Conservation (phyloP, 2,888 invertebrate genomes). For the Gymnocheta viridis region DNA sequence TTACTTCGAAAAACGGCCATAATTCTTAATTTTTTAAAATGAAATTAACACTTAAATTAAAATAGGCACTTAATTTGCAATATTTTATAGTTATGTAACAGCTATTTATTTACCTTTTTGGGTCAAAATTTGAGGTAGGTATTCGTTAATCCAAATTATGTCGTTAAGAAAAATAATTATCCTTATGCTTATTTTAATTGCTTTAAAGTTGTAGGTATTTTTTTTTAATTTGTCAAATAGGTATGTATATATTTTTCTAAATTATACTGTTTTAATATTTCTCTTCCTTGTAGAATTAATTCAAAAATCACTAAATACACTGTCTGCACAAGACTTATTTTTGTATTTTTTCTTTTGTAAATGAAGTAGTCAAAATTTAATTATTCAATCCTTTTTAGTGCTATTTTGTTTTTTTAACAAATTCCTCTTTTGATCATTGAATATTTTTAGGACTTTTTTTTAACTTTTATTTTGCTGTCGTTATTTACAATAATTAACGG, state of each 20-base stretch:
- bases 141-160: slow-evolving; percentile 35
- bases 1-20: too few relatives aligned
- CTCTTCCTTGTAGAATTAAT: neutral
- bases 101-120: slow-evolving; percentile 28
- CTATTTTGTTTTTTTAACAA: neutral
- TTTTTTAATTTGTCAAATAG: slow-evolving; percentile 32
- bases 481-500: slow-evolving; percentile 33
- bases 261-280: slow-evolving; percentile 4
- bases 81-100: too few relatives aligned
- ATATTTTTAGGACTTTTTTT: neutral
- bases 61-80: too few relatives aligned
- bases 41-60: too few relatives aligned
- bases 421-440: slow-evolving; percentile 1
- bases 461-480: slow-evolving; percentile 13
- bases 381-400: slow-evolving; percentile 43
- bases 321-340: slow-evolving; percentile 24
- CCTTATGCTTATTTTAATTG: slow-evolving; percentile 10
- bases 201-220: neutral
- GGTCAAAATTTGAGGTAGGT: slow-evolving; percentile 2
- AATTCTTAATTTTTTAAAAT: too few relatives aligned
- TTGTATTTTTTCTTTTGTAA: slow-evolving; percentile 7
- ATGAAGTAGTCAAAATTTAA: slow-evolving; percentile 17
- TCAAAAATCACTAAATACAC: slow-evolving; percentile 1
- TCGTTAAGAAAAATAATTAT: slow-evolving; percentile 33
- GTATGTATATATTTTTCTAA: neutral